Evolutionary conservation across 2,797 vertebrate genomes (phyloP), one percentile per base, ranked within the genome.

Genomic region (Spinus pinus): DNA sequence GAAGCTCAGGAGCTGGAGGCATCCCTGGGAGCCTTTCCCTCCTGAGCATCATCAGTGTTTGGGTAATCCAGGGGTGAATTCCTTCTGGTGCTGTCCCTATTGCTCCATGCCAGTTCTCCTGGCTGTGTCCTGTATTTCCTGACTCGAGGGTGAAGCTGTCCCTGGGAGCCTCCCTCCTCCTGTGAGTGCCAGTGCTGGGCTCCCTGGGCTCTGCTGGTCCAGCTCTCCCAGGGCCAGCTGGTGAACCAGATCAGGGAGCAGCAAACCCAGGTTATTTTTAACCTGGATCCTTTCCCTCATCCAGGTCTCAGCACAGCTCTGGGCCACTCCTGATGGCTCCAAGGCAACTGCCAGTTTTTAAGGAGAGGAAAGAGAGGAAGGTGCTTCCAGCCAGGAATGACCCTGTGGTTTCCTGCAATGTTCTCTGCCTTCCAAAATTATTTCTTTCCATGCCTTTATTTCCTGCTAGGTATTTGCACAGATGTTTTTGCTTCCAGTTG

Each of bases 381-480:
- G 56, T 0, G 8, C 60, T 94, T 91, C 71, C 64, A 89, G 66
- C 57, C 81, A 37, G 25, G 31, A 60, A 41, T 0, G 24, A 37
- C 65, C 44, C 18, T 41, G 62, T 2, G 33, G 79, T 84, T 91
- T 93, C 79, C 83, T 92, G 85, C 60, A 18, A 4, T 51, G 66
- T 62, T 81, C 51, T 78, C 57, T 78, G 47, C 44, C 80, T 90
- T 84, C 77, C 66, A 46, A 13, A 82, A 57, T 69, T 0, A 47
- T 91, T 95, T 88, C 58, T 92, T 92, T 84, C 90, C 72, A 35
- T 73, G 92, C 82, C 4, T 86, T 60, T 77, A 42, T 80, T 89
- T 95, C 88, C 88, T 88, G 50, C 35, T 44, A 74, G 62, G 44
- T 84, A 30, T 90, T 96, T 91, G 39, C 82, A 80, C 69, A 67